These are phyloP conservation scores for Sarcophaga rosellei DNA, from an alignment of 2,888 invertebrate species.

Conservation along the genomic window DNA sequence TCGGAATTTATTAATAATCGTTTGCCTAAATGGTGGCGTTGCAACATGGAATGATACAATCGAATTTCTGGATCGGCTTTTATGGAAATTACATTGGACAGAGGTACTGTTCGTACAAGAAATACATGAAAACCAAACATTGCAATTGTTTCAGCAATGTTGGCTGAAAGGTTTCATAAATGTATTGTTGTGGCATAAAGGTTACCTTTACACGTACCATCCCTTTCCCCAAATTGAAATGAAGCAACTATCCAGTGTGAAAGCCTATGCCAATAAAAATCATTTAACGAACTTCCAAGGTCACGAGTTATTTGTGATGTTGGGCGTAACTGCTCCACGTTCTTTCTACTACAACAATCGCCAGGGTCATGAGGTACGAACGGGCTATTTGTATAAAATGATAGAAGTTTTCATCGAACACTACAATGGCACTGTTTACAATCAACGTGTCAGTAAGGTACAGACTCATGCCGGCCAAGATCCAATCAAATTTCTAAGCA, in stretches of 20 bases:
- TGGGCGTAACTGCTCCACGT: constrained; percentile 45
- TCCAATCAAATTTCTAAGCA: not conserved
- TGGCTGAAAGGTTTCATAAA: constrained; percentile 72
- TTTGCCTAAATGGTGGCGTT: constrained; percentile 18
- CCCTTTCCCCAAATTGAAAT: constrained; percentile 70
- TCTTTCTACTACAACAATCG: constrained; percentile 66
- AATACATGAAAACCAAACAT: not conserved
- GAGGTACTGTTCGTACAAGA: constrained; percentile 39
- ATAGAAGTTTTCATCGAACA: constrained; percentile 70
- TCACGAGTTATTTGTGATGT: constrained; percentile 56
- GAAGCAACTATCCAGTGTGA: constrained; percentile 48
- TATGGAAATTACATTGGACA: constrained; percentile 57
- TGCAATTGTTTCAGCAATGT: constrained; percentile 69
- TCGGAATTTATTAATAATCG: constrained; percentile 32
- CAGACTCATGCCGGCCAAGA: not conserved
- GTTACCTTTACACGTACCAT: constrained; percentile 69
- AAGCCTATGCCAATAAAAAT: constrained; percentile 59
- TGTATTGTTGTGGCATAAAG: constrained; percentile 59
- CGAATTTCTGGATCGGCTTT: constrained; percentile 38
- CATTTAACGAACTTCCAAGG: constrained; percentile 70
- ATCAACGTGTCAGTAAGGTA: not conserved
- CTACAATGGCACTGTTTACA: constrained; percentile 71
- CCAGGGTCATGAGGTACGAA: constrained; percentile 57
- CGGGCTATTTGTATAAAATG: constrained; percentile 72
- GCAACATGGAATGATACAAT: not conserved